phyloP scores from a whole-genome alignment of 53 echinoderm and acorn worm genomes.

The Luidia sarsii region DNA sequence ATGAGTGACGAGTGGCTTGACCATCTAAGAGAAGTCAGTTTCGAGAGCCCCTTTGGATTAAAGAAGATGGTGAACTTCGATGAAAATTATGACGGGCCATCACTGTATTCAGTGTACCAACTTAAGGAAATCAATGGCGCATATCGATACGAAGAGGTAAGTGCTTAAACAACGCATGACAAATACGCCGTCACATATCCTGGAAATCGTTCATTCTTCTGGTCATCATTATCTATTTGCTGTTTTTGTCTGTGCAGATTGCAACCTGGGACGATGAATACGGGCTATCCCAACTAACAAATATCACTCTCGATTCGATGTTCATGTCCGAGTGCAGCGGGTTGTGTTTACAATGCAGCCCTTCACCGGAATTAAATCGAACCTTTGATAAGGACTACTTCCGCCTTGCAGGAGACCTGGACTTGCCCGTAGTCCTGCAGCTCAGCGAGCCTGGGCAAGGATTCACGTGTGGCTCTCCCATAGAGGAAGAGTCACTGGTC shows the following conservation, averaged over 20 bases:
- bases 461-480: slow-evolving; percentile 25
- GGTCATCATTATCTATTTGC: no score
- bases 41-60: slow-evolving; percentile 46
- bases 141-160: slow-evolving; percentile 5
- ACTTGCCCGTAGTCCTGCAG: slow-evolving; percentile 64
- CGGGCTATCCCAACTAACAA: slow-evolving; percentile 21
- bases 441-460: slow-evolving; percentile 52
- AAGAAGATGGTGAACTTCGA: slow-evolving; percentile 58
- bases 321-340: slow-evolving; percentile 51
- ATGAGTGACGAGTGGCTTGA: slow-evolving; percentile 47
- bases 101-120: slow-evolving; percentile 17
- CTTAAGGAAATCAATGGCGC: neutral
- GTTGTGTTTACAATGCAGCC: slow-evolving; percentile 57
- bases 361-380: neutral
- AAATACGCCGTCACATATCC: no score
- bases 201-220: no score
- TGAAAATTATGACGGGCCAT: slow-evolving; percentile 59
- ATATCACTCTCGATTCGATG: slow-evolving; percentile 8
- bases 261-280: slow-evolving; percentile 30
- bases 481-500: slow-evolving; percentile 1
- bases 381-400: slow-evolving; percentile 24
- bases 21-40: slow-evolving; percentile 40
- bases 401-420: slow-evolving; percentile 70
- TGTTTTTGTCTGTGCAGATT: no score
- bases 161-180: no score